A percentile compares a stretch with the other conserved stretches of the same genome.
Evolutionary conservation across 2,888 invertebrate genomes (phyloP).

Genomic region (Drosophila mettleri): DNA sequence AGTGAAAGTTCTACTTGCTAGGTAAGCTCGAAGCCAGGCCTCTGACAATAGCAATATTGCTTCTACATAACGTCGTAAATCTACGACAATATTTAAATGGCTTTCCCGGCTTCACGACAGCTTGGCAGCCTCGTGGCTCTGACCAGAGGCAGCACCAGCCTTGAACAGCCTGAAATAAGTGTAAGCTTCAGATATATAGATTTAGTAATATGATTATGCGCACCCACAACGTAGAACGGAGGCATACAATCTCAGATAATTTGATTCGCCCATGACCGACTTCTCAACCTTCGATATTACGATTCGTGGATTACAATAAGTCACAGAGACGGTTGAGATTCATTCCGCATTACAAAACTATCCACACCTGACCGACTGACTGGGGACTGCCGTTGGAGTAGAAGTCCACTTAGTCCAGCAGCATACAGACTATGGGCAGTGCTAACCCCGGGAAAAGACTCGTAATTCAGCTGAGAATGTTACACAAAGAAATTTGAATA

Average conservation of each 20-base stretch:
- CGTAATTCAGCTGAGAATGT: neutral
- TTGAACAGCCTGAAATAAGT: neutral
- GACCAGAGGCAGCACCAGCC: conserved; percentile 55
- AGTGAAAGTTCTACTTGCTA: neutral
- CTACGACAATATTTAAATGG: conserved; percentile 12
- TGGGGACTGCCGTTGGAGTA: neutral
- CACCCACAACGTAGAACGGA: conserved; percentile 18
- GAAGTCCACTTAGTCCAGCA: neutral
- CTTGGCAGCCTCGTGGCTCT: conserved; percentile 28
- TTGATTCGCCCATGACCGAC: neutral
- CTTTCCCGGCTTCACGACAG: conserved; percentile 18
- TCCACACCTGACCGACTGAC: conserved; percentile 1
- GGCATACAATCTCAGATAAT: neutral
- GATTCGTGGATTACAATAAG: conserved; percentile 22
- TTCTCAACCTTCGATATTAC: neutral
- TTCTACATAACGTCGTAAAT: conserved; percentile 22
- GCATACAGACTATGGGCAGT: neutral
- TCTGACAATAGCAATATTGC: neutral
- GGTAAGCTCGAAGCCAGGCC: neutral
- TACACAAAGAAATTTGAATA: too few relatives aligned
- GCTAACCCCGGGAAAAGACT: too few relatives aligned
- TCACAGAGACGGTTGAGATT: conserved; percentile 14
- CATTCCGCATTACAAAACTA: conserved; percentile 6
- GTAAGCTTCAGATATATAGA: neutral
- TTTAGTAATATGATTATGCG: neutral